These are phyloP conservation scores for Meteorus colon DNA, from an alignment of 2,888 invertebrate species.

Conservation along the genomic window DNA sequence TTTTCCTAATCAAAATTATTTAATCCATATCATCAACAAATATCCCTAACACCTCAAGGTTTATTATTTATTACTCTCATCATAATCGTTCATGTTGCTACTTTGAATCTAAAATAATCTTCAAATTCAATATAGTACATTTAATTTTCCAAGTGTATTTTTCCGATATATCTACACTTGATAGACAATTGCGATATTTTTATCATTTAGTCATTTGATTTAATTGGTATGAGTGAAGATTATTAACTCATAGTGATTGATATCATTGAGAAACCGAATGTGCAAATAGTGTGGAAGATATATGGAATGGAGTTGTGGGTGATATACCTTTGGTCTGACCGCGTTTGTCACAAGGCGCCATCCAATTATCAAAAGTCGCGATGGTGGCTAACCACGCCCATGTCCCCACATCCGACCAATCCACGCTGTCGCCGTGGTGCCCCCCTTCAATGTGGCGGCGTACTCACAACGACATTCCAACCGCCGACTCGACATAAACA, in stretches of 20 bases:
- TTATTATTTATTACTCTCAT: no score
- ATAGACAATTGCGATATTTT: background rate
- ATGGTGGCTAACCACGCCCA: conserved; percentile 72
- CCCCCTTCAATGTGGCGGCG: conserved; percentile 50
- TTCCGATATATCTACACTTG: no score
- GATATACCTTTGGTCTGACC: background rate
- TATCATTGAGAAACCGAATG: background rate
- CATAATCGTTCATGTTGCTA: no score
- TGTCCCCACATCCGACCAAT: conserved; percentile 69
- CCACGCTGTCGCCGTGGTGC: conserved; percentile 62
- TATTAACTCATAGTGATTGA: background rate
- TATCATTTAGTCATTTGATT: background rate
- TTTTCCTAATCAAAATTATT: no score
- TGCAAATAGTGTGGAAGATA: background rate
- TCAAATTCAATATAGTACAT: background rate
- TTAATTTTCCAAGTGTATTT: background rate
- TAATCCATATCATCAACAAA: no score
- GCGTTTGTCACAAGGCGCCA: conserved; percentile 45
- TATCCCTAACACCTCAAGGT: no score
- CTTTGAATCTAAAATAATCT: no score
- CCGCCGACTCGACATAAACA: conserved; percentile 57
- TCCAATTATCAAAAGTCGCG: conserved; percentile 66
- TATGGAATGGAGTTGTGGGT: background rate
- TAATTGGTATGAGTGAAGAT: no score
- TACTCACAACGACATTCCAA: conserved; percentile 65